Base-by-base conservation (phyloP, 2,113 vertebrate species). In the Suricata suricatta region DNA sequence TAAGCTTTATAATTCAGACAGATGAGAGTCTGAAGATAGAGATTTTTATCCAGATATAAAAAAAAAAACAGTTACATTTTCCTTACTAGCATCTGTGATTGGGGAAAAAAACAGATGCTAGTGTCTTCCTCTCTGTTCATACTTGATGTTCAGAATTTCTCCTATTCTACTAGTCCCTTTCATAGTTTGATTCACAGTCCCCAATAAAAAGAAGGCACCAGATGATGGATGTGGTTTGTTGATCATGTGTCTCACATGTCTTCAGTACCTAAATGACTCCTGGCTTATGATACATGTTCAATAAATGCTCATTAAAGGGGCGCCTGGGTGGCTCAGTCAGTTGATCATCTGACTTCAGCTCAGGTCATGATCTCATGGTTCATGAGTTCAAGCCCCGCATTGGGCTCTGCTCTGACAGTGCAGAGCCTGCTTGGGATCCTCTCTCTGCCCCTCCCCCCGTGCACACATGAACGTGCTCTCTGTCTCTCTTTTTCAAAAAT, bases 21-120 rank as follows among this genome's bases (percentile, higher is more conserved):
- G 38, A 85, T 33, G 44, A 38, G 33, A 0, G 1, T 60, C 52
- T 79, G 60, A 83, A 76, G 17, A 74, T 17, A 95, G 29, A 72
- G 29, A 35, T 64, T 64, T 74, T 95, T 52, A 54, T 35, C 25
- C 35, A 96, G 25, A 52, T 79, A 66, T 21, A 13, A 72, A 31
- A 79, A 88, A 76, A 88, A 96, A 13, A 95, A 93, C n/a, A 92
- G n/a, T 50, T 72, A 68, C 6, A 35, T 69, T 93, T 95, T 88
- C 83, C 84, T 95, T 47, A 83, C 33, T 27, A 92, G 9, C 14
- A 38, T 86, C 47, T 74, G 47, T 27, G 12, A 50, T 41, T 71
- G 66, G 21, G 2, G 11, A 0, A 12, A 66, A 76, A 33, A 35
- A 3, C 23, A 88, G 9, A 86, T 38, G 25, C 68, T 82, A 19